phyloP scores from a whole-genome alignment of 2,113 vertebrate genomes.

The Laticauda laticaudata region DNA sequence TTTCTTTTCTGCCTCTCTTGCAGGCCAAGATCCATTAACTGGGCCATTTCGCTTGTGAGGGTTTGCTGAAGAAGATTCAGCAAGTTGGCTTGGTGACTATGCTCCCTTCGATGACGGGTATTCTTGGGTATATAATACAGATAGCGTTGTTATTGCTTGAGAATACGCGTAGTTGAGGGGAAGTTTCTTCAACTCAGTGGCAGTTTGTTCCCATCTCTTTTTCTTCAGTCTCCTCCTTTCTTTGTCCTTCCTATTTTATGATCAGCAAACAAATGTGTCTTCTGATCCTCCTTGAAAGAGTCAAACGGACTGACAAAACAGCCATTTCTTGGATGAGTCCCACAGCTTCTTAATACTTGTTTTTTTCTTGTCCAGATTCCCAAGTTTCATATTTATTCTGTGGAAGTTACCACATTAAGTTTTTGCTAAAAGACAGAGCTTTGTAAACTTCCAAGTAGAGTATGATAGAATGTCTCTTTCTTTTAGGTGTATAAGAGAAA shows the following conservation, averaged over 20 bases:
- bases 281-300: not conserved
- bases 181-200: constrained; percentile 38
- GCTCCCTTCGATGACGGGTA: constrained; percentile 76
- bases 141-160: constrained; percentile 79
- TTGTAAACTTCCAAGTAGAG: not conserved
- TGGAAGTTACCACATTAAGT: not conserved
- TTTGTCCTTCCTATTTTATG: not conserved
- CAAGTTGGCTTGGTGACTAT: not conserved
- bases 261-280: not conserved
- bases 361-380: not conserved
- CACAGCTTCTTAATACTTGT: not conserved
- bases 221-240: not conserved
- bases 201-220: not conserved
- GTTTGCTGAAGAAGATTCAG: not conserved
- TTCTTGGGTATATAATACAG: constrained; percentile 78
- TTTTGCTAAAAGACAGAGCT: not conserved
- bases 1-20: not conserved
- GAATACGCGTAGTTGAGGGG: constrained; percentile 83
- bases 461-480: not conserved
- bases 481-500: not conserved
- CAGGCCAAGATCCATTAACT: not conserved
- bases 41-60: not conserved
- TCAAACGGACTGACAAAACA: not conserved
- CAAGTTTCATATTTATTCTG: not conserved
- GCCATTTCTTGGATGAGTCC: not conserved